Evolutionary conservation across 1,140 invertebrate species (phyloP).

Genomic region (Melitaea cinxia): DNA sequence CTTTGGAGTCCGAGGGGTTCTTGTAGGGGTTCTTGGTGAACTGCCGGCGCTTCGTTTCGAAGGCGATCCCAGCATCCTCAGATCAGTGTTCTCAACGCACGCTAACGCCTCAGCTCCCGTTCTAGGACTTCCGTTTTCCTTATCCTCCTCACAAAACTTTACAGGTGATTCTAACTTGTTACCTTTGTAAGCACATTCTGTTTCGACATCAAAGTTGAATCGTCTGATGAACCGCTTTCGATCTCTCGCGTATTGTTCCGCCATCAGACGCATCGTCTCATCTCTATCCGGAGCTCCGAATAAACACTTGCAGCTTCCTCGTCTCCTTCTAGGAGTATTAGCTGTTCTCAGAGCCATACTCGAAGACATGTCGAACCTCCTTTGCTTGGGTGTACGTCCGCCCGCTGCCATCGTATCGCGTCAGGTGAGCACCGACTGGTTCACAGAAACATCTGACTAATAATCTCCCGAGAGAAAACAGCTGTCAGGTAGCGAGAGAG

Average conservation of each 20-base stretch:
- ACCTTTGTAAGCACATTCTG: constrained; percentile 65
- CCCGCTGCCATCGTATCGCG: constrained; percentile 65
- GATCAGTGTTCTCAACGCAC: constrained; percentile 69
- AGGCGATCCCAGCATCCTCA: constrained; percentile 66
- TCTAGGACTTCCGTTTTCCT: constrained; percentile 65
- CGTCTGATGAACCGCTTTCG: constrained; percentile 72
- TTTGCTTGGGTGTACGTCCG: constrained; percentile 74
- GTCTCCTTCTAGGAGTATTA: constrained; percentile 62
- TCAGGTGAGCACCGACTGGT: constrained; percentile 76
- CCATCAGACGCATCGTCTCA: constrained; percentile 68
- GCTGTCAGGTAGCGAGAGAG: constrained; percentile 70
- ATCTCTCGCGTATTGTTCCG: constrained; percentile 72
- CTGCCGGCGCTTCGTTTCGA: constrained; percentile 55
- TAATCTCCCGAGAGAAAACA: constrained; percentile 80
- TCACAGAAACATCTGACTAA: constrained; percentile 80
- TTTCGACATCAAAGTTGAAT: constrained; percentile 75
- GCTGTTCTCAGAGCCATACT: constrained; percentile 61
- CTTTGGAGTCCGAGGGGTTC: constrained; percentile 63
- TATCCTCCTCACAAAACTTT: constrained; percentile 71
- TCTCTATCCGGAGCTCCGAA: constrained; percentile 74
- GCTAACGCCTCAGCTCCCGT: constrained; percentile 64
- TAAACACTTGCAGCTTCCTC: constrained; percentile 74
- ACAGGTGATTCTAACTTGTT: constrained; percentile 71
- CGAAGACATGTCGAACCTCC: constrained; percentile 65
- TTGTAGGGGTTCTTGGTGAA: constrained; percentile 45